Conservation (phyloP, 2,888 invertebrate genomes). For the Ochropleura leucogaster region DNA sequence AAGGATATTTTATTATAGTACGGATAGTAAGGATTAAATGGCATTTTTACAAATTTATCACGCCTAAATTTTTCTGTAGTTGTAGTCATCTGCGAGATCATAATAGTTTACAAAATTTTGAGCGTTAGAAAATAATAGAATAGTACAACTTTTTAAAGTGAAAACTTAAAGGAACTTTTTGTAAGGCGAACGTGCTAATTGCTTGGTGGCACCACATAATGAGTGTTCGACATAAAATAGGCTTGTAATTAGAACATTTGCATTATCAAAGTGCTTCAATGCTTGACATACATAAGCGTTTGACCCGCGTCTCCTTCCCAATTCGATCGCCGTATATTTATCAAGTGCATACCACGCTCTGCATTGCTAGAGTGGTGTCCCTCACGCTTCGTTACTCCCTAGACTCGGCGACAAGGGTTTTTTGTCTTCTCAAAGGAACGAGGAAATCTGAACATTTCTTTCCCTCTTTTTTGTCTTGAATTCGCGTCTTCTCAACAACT, state of each 20-base stretch:
- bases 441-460: constrained; percentile 81
- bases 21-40: no score
- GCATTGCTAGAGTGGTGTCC: constrained; percentile 81
- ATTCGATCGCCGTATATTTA: constrained; percentile 43
- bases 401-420: constrained; percentile 77
- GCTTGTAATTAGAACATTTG: constrained; percentile 59
- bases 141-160: no score
- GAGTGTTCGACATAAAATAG: constrained; percentile 28
- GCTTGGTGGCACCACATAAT: constrained; percentile 36
- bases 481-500: constrained; percentile 68
- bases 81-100: not conserved
- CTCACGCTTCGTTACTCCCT: constrained; percentile 82
- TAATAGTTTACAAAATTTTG: not conserved
- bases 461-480: constrained; percentile 65
- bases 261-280: constrained; percentile 47
- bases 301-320: constrained; percentile 14
- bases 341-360: constrained; percentile 70
- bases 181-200: constrained; percentile 9
- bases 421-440: constrained; percentile 82
- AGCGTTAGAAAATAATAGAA: no score
- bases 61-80: not conserved
- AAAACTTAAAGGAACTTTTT: no score
- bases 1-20: no score
- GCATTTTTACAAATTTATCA: not conserved
- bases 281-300: constrained; percentile 22